Evolutionary conservation across 2,113 vertebrate genomes (phyloP).

Genomic region (Atherinomorus stipes): DNA sequence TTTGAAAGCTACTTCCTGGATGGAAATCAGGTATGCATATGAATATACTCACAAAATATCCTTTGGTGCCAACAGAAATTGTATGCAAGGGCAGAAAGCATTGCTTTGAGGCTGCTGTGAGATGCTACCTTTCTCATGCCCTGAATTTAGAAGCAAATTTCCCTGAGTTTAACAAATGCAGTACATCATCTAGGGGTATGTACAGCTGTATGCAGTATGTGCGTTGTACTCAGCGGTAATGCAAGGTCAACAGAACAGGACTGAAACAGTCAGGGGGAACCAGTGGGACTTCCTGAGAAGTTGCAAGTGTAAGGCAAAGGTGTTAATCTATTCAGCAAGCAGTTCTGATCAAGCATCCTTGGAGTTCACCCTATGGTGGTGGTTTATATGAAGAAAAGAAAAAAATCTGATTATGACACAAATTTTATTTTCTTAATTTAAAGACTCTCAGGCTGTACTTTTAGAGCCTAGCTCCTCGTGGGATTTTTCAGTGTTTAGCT

Average conservation of each 20-base stretch:
- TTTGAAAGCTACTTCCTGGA: too few relatives aligned
- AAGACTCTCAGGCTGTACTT: not conserved
- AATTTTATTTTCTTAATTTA: not conserved
- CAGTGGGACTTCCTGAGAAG: not conserved
- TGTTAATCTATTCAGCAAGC: not conserved
- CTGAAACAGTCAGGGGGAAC: not conserved
- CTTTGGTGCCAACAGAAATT: too few relatives aligned
- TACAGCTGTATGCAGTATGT: not conserved
- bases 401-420: not conserved
- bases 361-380: not conserved
- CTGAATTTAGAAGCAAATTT: not conserved
- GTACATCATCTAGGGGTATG: not conserved
- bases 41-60: too few relatives aligned
- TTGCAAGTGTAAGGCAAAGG: too few relatives aligned
- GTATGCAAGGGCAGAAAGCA: not conserved
- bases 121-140: not conserved
- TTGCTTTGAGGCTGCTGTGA: not conserved
- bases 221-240: not conserved
- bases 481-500: slow-evolving; percentile 14
- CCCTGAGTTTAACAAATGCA: not conserved
- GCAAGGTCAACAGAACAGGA: not conserved
- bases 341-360: not conserved
- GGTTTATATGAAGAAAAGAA: not conserved
- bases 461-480: slow-evolving; percentile 15
- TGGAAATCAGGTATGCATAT: too few relatives aligned